Evolutionary conservation across 2,113 vertebrate species (phyloP), one percentile per base, ranked within the genome.

Genomic region (Thinocorus orbignyianus): DNA sequence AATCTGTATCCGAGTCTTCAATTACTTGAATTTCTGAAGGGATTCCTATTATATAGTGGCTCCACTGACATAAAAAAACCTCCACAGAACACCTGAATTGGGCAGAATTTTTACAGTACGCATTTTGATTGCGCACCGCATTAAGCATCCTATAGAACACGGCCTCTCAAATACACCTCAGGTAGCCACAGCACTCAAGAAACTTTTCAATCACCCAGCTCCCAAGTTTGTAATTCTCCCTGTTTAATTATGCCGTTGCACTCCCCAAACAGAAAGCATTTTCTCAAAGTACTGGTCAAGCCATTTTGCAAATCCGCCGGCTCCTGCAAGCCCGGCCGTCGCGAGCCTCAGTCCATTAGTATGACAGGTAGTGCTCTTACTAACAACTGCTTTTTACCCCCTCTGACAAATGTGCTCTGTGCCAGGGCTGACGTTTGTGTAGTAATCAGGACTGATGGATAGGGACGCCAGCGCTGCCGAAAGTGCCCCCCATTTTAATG

Each of bases 391-490:
- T 98, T 98, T 98, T 98, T 98, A 97, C 97, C 98, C 89, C 96
- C 95, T 93, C 97, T 98, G 98, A 98, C 98, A 98, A 98, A 98
- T 98, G 98, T 92, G 98, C 98, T 95, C 62, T 79, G 97, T 98
- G 98, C 98, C 98, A 97, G 2, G 88, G 97, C 87, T 98, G 98
- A 98, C 98, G 97, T 98, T 98, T 97, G 98, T 97, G 98, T 98
- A 97, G 98, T 99, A 98, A 99, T 99, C 98, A 98, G 98, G 98
- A 98, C 98, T 99, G 98, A 99, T 99, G 98, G 98, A 99, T 98
- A 97, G 98, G 98, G 98, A 98, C 94, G 97, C 96, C 91, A 93
- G 93, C 20, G 97, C 98, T 98, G 98, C 97, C 97, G 96, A 98
- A 98, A 98, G 97, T 98, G 98, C 97, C 98, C 98, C 98, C 98